Evolutionary conservation across 2,113 vertebrate genomes (phyloP).

Genomic region (Chlamydotis undulata): DNA sequence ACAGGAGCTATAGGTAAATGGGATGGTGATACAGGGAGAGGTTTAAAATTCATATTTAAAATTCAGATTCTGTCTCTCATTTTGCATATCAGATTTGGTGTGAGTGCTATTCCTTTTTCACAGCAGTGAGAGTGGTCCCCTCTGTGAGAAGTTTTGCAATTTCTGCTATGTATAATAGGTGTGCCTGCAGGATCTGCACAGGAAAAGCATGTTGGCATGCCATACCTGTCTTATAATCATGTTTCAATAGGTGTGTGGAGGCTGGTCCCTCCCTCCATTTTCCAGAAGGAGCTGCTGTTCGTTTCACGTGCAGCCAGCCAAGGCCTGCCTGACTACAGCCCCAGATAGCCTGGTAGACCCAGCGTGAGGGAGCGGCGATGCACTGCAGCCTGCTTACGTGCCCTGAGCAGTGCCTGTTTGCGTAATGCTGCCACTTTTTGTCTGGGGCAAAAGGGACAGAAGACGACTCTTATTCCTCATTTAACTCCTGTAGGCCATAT

Average conservation of each 20-base stretch:
- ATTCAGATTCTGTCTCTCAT: background rate
- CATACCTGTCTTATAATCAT: background rate
- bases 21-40: background rate
- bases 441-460: slow-evolving; percentile 23
- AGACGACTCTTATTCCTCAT: background rate
- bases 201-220: background rate
- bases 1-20: background rate
- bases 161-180: background rate
- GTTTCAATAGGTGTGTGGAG: background rate
- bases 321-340: background rate
- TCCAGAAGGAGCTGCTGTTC: background rate
- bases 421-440: rapidly evolving
- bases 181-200: background rate
- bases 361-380: rapidly evolving
- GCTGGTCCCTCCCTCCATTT: background rate
- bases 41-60: background rate
- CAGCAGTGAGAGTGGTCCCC: background rate
- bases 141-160: rapidly evolving
- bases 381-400: background rate
- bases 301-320: rapidly evolving
- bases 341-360: rapidly evolving
- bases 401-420: rapidly evolving
- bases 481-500: background rate
- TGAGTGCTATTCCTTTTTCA: background rate
- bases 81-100: background rate